Conservation (phyloP, 2,888 invertebrate genomes). For the Hypselothyrea guttata region DNA sequence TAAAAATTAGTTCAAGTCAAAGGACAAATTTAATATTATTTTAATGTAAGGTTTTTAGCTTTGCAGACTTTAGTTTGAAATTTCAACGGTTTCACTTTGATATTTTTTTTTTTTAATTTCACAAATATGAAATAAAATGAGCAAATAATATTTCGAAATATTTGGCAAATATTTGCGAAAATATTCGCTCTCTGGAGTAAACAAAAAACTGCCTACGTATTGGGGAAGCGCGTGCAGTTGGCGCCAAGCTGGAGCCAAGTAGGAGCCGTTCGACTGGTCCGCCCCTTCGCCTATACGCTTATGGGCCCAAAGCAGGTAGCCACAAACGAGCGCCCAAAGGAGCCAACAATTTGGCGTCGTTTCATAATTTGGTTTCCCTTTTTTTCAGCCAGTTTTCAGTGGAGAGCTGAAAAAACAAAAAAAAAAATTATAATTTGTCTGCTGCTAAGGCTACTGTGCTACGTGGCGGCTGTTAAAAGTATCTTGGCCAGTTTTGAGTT, state of each 20-base stretch:
- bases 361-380: conserved; percentile 51
- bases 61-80: no score
- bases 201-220: conserved; percentile 3
- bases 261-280: conserved; percentile 37
- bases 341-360: conserved; percentile 47
- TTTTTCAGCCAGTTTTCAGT: conserved; percentile 7
- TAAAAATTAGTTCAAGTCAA: neutral
- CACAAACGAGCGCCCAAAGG: conserved; percentile 8
- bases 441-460: conserved; percentile 51
- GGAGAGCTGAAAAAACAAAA: neutral
- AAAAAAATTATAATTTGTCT: conserved; percentile 59
- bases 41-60: no score
- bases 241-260: conserved; percentile 58
- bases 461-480: conserved; percentile 33
- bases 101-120: neutral
- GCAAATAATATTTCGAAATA: conserved; percentile 7
- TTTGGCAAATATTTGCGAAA: conserved; percentile 11
- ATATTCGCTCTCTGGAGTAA: neutral
- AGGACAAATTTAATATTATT: neutral
- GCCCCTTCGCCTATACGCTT: conserved; percentile 21
- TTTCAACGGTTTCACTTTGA: no score
- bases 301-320: neutral
- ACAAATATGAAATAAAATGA: no score
- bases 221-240: conserved; percentile 31
- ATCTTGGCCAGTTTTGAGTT: conserved; percentile 5